Evolutionary conservation across 2,888 invertebrate species (phyloP), one percentile per base, ranked within the genome.

Genomic region (Anoncus sp.): DNA sequence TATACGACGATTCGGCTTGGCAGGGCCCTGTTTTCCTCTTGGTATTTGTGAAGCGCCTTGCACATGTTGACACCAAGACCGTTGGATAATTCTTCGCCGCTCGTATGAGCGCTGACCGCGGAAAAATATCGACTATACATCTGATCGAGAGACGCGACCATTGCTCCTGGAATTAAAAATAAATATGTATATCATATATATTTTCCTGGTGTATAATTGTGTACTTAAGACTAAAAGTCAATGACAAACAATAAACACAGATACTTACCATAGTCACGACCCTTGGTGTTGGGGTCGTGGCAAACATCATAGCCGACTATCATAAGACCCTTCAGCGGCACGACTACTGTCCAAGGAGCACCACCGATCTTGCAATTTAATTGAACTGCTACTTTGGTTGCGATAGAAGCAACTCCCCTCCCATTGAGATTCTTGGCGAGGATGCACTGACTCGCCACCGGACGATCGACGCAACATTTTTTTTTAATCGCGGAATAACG

Each of bases 281-380:
- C 83, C 88, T 94, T 95, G 47, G 93, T 92, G 9, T 93, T 93
- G 0, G 96, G 94, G 85, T 98, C 97, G 88, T 98, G 97, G 86
- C 97, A 98, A 1, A 97, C 96, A 89, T 98, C 98, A 86, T 96
- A 97, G 0, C 97, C 98, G 9, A 97, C 93, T 0, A 97, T 94
- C 97, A 98, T 97, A 2, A 96, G 91, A 35, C 92, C 93, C 4
- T 86, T 88, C 0, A 95, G 75, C 0, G 97, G 97, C 38, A 96
- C 92, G 0, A 94, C 93, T 0, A 97, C 93, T 1, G 93, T 92
- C 98, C 98, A 98, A 0, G 98, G 97, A 0, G 96, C 95, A 0
- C 98, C 98, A 20, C 98, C 98, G 40, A 98, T 90, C 92, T 99
- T 99, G 86, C 97, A 97, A 89, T 97, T 97, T 83, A 99, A 94